Base-by-base conservation (phyloP, 2,113 vertebrate genomes). In the Perca schrenkii region DNA sequence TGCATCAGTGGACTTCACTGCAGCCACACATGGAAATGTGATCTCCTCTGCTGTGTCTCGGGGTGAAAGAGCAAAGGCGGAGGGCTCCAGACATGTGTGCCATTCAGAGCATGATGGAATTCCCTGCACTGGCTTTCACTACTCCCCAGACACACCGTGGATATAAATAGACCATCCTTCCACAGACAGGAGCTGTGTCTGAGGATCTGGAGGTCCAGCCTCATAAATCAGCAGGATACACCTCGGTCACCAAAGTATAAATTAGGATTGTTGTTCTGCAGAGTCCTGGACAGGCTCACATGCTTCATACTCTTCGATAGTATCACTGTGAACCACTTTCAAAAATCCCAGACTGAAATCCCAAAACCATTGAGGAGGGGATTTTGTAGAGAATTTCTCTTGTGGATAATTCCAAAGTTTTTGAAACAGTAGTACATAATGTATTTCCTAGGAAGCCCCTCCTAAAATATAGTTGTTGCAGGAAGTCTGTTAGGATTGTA, bases 141-240 rank as follows among this genome's bases (percentile, higher is more conserved):
- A 14, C 83, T 84, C 87, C 83, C 87, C 81, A 65, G 86, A 88
- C 82, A 69, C 70, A 53, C 46, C 0, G 62, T 53, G 71, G 22
- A 25, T 93, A 93, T 93, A 94, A 93, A 95, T 92, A 94, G 90
- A 91, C 79, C 78, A 62, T 92, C 86, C 53, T 78, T 77, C 83
- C 68, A 74, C 84, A 91, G 77, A 82, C 89, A 54, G 70, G 47
- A 89, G 74, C 87, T 78, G 63, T 64, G 75, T 91, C 65, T 81
- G 85, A 84, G 53, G 81, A 90, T 66, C 82, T 70, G 77, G 79
- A 90, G 73, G 80, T 85, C 83, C 71, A 47, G 74, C 63, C 78
- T 83, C 85, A 89, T 91, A 91, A 93, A 94, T 93, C 87, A 88
- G 69, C 70, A 76, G 74, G 83, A 91, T 70, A 54, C 86, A 83